Evolutionary conservation across 1,140 invertebrate species (phyloP).

Genomic region (Anthonomus grandis): DNA sequence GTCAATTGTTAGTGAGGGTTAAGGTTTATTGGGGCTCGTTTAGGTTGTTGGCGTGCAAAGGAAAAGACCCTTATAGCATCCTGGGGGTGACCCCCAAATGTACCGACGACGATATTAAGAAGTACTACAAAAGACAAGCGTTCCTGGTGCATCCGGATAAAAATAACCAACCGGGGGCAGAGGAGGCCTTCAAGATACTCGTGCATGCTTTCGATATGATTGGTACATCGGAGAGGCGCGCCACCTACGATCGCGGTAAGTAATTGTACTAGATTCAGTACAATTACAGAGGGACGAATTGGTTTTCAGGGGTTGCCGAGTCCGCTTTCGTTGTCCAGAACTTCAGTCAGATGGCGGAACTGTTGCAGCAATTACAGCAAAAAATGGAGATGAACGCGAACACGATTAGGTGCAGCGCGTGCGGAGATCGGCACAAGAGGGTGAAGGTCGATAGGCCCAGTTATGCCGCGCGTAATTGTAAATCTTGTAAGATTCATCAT

Average conservation of each 20-base stretch:
- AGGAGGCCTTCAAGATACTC: slow-evolving; percentile 94
- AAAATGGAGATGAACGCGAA: slow-evolving; percentile 92
- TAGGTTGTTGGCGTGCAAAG: slow-evolving; percentile 80
- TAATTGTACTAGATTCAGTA: slow-evolving; percentile 3
- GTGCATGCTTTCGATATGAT: slow-evolving; percentile 93
- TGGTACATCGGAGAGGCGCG: slow-evolving; percentile 70
- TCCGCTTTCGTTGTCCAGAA: slow-evolving; percentile 78
- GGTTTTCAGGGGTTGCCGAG: slow-evolving; percentile 67
- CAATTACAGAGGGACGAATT: neutral
- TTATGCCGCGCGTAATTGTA: slow-evolving; percentile 87
- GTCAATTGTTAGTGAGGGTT: neutral
- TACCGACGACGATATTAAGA: slow-evolving; percentile 90
- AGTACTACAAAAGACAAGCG: slow-evolving; percentile 87
- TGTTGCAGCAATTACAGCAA: slow-evolving; percentile 81
- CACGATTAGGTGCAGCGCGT: slow-evolving; percentile 88
- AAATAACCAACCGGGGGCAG: slow-evolving; percentile 89
- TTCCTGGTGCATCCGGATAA: slow-evolving; percentile 94
- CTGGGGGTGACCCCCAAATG: slow-evolving; percentile 77
- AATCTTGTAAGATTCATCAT: slow-evolving; percentile 85
- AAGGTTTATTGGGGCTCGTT: neutral
- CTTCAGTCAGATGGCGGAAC: slow-evolving; percentile 76
- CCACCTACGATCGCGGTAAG: slow-evolving; percentile 46
- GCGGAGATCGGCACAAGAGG: slow-evolving; percentile 82
- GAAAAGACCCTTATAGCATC: slow-evolving; percentile 82
- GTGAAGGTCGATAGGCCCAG: slow-evolving; percentile 78